Base-by-base conservation (phyloP, 2,888 invertebrate genomes). In the Polyommatus iphigenia region DNA sequence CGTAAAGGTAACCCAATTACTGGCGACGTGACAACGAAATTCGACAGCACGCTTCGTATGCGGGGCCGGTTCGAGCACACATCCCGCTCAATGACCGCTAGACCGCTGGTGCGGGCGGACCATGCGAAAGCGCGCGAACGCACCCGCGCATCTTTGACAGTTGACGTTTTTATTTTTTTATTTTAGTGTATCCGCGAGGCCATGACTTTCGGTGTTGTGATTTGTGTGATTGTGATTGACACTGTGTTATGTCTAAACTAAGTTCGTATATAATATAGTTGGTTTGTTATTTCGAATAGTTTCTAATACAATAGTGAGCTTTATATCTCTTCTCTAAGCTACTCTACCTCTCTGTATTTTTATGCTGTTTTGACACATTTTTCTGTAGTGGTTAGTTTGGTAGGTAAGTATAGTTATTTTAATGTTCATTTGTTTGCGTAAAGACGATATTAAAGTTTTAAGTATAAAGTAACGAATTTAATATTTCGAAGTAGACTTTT, bases 11-110 rank as follows among this genome's bases (percentile, higher is more conserved):
- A 92, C 93, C 93, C 93, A 93, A 93, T 93, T 93, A 93, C 90
- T 85, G 83, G 85, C 83, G 87, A 90, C 90, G 92, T 93, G 92
- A 92, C 88, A 91, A 87, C 89, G 88, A 87, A 85, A 88, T 90
- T 90, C 89, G 89, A 88, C 88, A 89, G 89, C 87, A 86, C 84
- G 84, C 90, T 92, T 92, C 89, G 93, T 93, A 92, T 92, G 93
- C 91, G 84, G 87, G 87, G 87, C 90, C 87, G 88, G 90, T 90
- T 91, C 91, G 91, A 92, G 91, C 92, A 92, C 88, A 89, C 88
- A 89, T 86, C 83, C 87, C 86, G 89, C 90, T 95, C 95, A 95
- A 95, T 95, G 95, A 95, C 95, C 95, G 95, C 94, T 95, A 94
- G 95, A 95, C 95, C 84, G 82, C 79, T 79, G 79, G 80, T 80